Base-by-base conservation (phyloP, 2,113 vertebrate genomes). In the Malurus melanocephalus region DNA sequence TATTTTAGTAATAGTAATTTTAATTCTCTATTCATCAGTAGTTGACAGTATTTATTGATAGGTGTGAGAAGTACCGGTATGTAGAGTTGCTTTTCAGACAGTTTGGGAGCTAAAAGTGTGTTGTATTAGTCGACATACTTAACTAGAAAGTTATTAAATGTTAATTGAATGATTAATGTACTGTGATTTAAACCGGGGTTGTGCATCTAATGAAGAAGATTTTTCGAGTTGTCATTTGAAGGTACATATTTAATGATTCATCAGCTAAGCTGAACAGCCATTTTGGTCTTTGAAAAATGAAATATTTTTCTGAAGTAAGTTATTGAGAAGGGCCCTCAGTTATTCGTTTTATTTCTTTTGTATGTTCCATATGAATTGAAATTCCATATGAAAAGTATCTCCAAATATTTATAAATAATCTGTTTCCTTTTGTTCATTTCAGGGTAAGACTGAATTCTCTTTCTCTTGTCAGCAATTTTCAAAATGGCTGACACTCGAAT, bases 401-500 rank as follows among this genome's bases (percentile, higher is more conserved):
- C 20, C 9, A 45, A 19, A 23, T 12, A 22, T 5, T 52, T 43
- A 16, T 9, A 46, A n/a, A 10, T 66, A 26, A 59, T 71, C 7
- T 45, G 19, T 76, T 69, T 60, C 10, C 8, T 33, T 23, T 11
- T 11, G 6, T 7, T 46, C 24, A 48, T 59, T 85, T 87, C 33
- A 73, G 49, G 26, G 23, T 38, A n/a, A 76, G 64, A 53, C 12
- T 14, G 13, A 51, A 14, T 72, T 79, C 38, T 73, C 51, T 71
- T 62, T 59, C n/a, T 8, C 15, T 73, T 11, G 19, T 19, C 11
- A 49, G 17, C 7, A 42, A 13, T 23, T 52, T 57, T 11, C n/a
- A 93, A 93, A 94, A 89, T 92, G 85, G 82, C 76, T 89, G 90
- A 79, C 85, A 52, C 12, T 51, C 4, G 56, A 40, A 35, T 26